These are phyloP conservation scores for Caenorhabditis imperialis DNA, from an alignment of 2,888 invertebrate genomes.

Conservation along the genomic window DNA sequence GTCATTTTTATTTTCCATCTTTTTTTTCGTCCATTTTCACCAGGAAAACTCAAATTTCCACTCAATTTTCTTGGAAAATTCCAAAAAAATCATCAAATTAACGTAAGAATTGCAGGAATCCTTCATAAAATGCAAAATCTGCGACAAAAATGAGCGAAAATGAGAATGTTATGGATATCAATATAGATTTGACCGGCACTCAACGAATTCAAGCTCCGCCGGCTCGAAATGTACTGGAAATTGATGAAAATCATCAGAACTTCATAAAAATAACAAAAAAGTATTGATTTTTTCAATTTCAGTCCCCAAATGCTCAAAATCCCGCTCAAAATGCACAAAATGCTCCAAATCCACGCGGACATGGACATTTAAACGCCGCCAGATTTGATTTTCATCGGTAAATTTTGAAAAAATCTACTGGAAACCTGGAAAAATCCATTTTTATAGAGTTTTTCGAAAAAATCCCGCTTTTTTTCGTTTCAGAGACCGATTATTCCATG, in stretches of 20 bases:
- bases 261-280: too few relatives aligned
- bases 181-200: slow-evolving; percentile 18
- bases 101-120: neutral
- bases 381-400: slow-evolving; percentile 36
- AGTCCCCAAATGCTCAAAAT: neutral
- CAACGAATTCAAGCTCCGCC: slow-evolving; percentile 7
- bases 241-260: too few relatives aligned
- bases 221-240: neutral
- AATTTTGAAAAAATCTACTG: slow-evolving; percentile 8
- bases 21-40: neutral
- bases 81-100: neutral
- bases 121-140: slow-evolving; percentile 13
- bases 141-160: slow-evolving; percentile 12
- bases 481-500: slow-evolving; percentile 80
- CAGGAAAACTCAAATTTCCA: neutral
- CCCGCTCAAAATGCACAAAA: neutral
- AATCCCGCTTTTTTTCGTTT: slow-evolving; percentile 10
- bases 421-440: neutral
- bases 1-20: neutral
- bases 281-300: slow-evolving; percentile 1
- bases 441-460: too few relatives aligned
- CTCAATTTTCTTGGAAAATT: neutral
- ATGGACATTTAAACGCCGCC: slow-evolving; percentile 38
- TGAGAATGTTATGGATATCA: slow-evolving; percentile 16
- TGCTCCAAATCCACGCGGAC: neutral